Evolutionary conservation across 2,113 vertebrate genomes (phyloP), one percentile per base, ranked within the genome.

Genomic region (Phrynosoma platyrhinos): DNA sequence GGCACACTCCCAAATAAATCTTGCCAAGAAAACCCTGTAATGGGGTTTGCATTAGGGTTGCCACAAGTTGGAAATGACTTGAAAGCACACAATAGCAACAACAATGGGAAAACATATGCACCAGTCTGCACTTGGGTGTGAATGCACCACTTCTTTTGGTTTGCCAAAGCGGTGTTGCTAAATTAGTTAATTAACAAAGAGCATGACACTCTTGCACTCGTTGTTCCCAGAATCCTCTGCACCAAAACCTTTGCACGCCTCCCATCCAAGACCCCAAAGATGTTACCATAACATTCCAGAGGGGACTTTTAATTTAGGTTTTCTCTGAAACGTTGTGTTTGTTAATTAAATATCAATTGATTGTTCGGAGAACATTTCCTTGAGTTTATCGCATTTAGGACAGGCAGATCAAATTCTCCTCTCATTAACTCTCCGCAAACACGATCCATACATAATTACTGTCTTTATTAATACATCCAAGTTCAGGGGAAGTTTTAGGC

Each of bases 331-430:
- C 87, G 86, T 91, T 76, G 89, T 88, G 91, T 62, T 89, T 30
- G 83, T 91, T 96, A 95, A 96, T 95, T 94, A 94, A 95, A 93
- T 91, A 94, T 91, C 94, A 93, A 94, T 95, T 90, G 93, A 95
- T 93, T 91, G 94, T 93, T 95, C 21, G 89, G 92, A 80, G 91
- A 94, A 93, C 94, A 93, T 91, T 93, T 93, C 94, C 93, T 93
- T 89, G 89, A 88, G 80, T 92, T 93, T 90, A 94, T 91, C 88
- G 14, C 5, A 7, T 78, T 92, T 94, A 89, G 82, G 87, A 0
- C 12, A 92, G 93, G 86, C 92, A 92, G 92, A 95, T 95, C 92
- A 92, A 90, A 91, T 88, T 93, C 92, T 92, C 91, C 80, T 71
- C 91, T 93, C 94, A 90, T 96, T 96, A 95, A 95, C 94, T 93